Evolutionary conservation across 2,797 vertebrate genomes (phyloP), one percentile per base, ranked within the genome.

Genomic region (Tragelaphus oryx): DNA sequence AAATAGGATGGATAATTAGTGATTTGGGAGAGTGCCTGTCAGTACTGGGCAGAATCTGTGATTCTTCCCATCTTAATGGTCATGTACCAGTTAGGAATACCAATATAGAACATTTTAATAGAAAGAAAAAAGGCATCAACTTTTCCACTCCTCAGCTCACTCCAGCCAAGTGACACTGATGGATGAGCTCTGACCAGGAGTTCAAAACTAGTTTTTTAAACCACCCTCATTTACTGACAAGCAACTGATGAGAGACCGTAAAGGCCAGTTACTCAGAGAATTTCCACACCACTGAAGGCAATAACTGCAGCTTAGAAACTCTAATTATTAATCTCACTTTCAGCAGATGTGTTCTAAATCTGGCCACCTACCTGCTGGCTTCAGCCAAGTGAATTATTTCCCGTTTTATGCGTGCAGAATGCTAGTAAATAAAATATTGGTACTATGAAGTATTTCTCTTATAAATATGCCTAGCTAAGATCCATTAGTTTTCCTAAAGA

Each of bases 271-370:
- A 46, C 46, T 57, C 71, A 44, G n/a, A 85, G 68, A 54, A 37
- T 81, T 92, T 87, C 90, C 86, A 81, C 65, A 88, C 79, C n/a
- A 30, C 54, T 82, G 62, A 93, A 95, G 68, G 81, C 82, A 78
- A 12, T 87, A 75, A 85, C 14, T 60, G 8, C 84, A 78, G 22
- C 30, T 92, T 94, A 92, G 71, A 9, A 95, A 79, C 41, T 90
- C 96, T 93, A 94, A 91, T 90, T 95, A 96, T 28, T 26, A n/a
- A 57, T 95, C 33, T 65, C 87, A 62, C 24, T 94, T 93, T 93
- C 24, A 74, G 44, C 52, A 91, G 62, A 86, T 95, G 83, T 60
- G 46, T n/a, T 95, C 88, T 96, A 65, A 82, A 71, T 93, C 76
- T 85, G 48, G 62, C 62, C 44, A 37, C 54, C 26, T 65, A 75